phyloP scores from a whole-genome alignment of 2,113 vertebrate genomes.

The Rissa tridactyla region DNA sequence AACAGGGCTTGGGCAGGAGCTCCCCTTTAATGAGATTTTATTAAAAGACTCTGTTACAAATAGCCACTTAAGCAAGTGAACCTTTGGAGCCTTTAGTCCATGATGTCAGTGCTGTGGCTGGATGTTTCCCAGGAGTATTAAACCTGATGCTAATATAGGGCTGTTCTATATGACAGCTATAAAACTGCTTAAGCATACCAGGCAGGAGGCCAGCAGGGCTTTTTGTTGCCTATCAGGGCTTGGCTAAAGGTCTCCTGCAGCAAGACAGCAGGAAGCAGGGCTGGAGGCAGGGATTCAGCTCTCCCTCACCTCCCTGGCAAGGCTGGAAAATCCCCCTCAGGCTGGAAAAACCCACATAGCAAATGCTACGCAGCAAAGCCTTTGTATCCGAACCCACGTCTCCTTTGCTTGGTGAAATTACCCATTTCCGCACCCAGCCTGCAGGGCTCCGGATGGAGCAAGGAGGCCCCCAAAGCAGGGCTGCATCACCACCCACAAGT shows the following conservation, averaged over 20 bases:
- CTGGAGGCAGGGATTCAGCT: not conserved
- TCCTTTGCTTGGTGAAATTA: not conserved
- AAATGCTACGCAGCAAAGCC: not conserved
- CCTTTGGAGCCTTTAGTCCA: constrained; percentile 52
- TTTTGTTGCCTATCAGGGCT: constrained; percentile 23
- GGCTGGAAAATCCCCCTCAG: not conserved
- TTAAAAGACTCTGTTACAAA: constrained; percentile 65
- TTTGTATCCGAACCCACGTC: fast-evolving
- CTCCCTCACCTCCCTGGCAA: not conserved
- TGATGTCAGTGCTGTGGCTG: constrained; percentile 55
- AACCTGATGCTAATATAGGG: constrained; percentile 48
- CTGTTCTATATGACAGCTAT: constrained; percentile 57
- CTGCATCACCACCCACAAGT: not conserved
- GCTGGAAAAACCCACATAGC: not conserved
- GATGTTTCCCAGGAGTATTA: constrained; percentile 51
- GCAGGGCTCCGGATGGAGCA: not conserved
- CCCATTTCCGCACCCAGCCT: not conserved
- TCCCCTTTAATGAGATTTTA: constrained; percentile 55
- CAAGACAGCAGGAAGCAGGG: not conserved
- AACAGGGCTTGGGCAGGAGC: not conserved
- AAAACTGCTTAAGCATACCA: constrained; percentile 21
- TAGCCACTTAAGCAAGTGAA: constrained; percentile 58
- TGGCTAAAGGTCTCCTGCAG: constrained; percentile 19
- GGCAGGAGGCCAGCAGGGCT: constrained; percentile 48
- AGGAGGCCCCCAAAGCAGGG: not conserved